Evolutionary conservation across 2,888 invertebrate genomes (phyloP), one percentile per base, ranked within the genome.

Genomic region (Geotrupes spiniger): DNA sequence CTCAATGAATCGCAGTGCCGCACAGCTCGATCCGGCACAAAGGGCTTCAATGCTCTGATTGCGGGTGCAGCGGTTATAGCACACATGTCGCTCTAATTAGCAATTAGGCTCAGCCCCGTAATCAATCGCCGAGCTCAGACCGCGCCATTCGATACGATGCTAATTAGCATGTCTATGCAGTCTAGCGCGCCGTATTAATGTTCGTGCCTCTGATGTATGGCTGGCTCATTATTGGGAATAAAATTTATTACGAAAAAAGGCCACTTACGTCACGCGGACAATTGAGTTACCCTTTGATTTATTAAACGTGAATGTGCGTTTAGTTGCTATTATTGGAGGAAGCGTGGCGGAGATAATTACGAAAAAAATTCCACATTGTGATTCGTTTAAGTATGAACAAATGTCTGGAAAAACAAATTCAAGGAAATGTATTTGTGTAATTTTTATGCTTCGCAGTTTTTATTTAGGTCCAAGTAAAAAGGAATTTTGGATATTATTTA

Each of bases 51-150:
- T 31, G 25, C 29, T 49, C 44, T 49, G 44, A 49, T 49, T 44
- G 49, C 27, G 44, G 39, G 16, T 43, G 53, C 44, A 50, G 43
- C 50, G 52, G 45, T 46, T 52, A 47, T 16, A 41, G 51, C 51
- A 55, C 55, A 55, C 51, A 55, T 53, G 55, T 51, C 53, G 53
- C 51, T 49, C 55, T 55, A 55, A 55, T 55, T 55, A 55, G 53
- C 55, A 55, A 55, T 53, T 55, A 55, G 52, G 51, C 53, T 48
- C 48, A 42, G 42, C 37, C 43, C 52, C 52, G 52, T 51, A 56
- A 54, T 56, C 52, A 54, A 43, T 52, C 43, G 49, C 38, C 49
- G 43, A 17, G 25, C 41, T 46, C 46, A 36, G 42, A 27, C 42
- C 53, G 51, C 53, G 47, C 50, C 56, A 49, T 57, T 53, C 53